These are phyloP conservation scores for Perodicticus potto DNA, from an alignment of 2,797 vertebrate genomes.

Conservation along the genomic window DNA sequence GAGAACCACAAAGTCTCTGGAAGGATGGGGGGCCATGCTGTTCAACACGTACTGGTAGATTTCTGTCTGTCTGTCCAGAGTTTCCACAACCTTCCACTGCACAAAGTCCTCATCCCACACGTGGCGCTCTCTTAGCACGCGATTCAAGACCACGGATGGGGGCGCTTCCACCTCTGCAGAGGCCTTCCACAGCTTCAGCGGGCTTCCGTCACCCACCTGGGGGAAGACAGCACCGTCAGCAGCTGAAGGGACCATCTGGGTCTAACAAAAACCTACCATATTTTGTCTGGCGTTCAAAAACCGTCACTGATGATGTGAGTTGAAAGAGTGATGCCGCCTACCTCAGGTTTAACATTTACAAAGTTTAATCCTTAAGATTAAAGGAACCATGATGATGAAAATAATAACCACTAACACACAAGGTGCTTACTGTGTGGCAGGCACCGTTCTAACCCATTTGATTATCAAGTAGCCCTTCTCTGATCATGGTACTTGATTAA, in stretches of 20 bases:
- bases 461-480: neutral
- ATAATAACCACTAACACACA: too few relatives aligned
- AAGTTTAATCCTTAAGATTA: neutral
- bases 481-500: too few relatives aligned
- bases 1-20: conserved; percentile 96
- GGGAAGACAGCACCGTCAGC: neutral
- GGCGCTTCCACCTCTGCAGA: conserved; percentile 97
- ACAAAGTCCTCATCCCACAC: conserved; percentile 98
- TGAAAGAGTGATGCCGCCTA: neutral
- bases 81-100: conserved; percentile 97
- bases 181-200: conserved; percentile 95
- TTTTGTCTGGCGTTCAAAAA: neutral
- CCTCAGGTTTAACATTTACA: neutral
- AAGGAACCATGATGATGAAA: neutral
- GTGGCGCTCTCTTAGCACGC: conserved; percentile 96
- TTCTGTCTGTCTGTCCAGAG: conserved; percentile 96
- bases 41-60: conserved; percentile 96
- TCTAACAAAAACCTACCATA: neutral
- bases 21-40: conserved; percentile 97
- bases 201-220: conserved; percentile 97
- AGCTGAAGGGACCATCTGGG: neutral
- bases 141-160: conserved; percentile 96
- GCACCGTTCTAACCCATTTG: neutral
- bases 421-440: neutral
- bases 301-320: too few relatives aligned